Conservation (phyloP, 2,797 vertebrate species). For the Uromys caudimaculatus region DNA sequence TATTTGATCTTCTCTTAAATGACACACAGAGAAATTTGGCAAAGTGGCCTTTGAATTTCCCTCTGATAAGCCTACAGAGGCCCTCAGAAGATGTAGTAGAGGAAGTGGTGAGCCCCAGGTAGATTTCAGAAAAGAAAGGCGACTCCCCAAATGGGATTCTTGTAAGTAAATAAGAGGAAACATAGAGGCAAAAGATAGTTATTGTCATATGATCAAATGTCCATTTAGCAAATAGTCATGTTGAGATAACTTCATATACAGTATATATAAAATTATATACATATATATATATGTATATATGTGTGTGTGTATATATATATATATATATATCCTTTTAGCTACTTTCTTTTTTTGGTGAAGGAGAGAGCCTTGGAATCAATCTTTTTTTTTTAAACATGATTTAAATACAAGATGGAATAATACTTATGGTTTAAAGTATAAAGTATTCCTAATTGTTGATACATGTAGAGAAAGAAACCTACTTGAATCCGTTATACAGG, state of each 20-base stretch:
- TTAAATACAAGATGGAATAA: slow-evolving; percentile 63
- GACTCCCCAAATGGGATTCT: neutral
- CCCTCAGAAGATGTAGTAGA: neutral
- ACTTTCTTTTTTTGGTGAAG: slow-evolving; percentile 36
- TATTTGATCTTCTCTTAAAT: slow-evolving; percentile 29
- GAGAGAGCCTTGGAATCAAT: neutral
- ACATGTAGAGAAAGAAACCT: neutral
- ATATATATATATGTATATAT: neutral
- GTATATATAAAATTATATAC: neutral
- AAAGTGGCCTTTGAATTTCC: neutral
- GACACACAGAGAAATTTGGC: neutral
- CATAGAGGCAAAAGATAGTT: neutral
- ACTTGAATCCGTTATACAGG: neutral
- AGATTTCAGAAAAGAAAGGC: slow-evolving; percentile 17
- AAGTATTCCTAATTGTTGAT: neutral
- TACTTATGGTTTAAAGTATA: neutral
- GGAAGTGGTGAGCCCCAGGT: neutral
- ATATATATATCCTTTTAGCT: slow-evolving; percentile 9
- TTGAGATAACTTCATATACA: neutral
- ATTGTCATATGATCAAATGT: neutral
- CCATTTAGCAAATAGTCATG: slow-evolving; percentile 5
- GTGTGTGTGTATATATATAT: too few relatives aligned
- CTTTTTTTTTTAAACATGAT: neutral
- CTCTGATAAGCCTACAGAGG: neutral
- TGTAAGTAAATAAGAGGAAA: neutral